Percentiles rank a stretch among this genome's conserved stretches.
Conservation (phyloP, 2,113 vertebrate species). For the Atherinomorus stipes region DNA sequence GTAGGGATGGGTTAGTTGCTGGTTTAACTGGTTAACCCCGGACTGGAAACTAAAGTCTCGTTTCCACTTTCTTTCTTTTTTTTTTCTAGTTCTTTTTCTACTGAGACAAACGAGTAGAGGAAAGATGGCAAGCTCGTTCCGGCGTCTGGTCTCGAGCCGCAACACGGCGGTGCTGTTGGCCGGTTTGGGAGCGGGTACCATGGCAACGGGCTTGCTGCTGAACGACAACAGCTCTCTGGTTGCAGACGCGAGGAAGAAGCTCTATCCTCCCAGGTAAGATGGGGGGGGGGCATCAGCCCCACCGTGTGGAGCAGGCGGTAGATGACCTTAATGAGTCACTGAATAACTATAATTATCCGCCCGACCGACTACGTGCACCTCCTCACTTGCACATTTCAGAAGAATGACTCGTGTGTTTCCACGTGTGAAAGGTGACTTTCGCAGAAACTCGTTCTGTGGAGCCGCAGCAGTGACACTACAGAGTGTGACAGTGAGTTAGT, state of each 20-base stretch:
- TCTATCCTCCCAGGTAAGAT: conserved; percentile 90
- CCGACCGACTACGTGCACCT: conserved; percentile 6
- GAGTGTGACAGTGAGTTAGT: conserved; percentile 18
- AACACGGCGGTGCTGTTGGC: conserved; percentile 85
- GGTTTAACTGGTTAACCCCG: no score
- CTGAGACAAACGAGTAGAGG: conserved; percentile 3
- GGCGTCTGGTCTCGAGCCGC: conserved; percentile 86
- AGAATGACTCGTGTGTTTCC: conserved; percentile 10
- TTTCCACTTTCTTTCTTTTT: neutral
- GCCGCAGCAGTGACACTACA: no score
- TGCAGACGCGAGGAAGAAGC: conserved; percentile 79
- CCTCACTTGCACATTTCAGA: conserved; percentile 19
- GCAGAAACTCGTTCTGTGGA: neutral
- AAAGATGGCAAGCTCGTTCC: conserved; percentile 89
- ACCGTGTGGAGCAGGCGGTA: neutral
- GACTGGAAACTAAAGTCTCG: neutral
- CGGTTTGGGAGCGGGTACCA: conserved; percentile 84
- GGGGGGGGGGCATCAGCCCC: neutral
- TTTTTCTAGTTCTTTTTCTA: conserved; percentile 43
- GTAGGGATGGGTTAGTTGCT: no score
- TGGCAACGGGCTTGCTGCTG: conserved; percentile 87
- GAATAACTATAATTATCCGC: conserved; percentile 22
- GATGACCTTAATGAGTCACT: conserved; percentile 12
- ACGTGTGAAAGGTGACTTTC: neutral
- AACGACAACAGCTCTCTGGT: conserved; percentile 80